These are phyloP conservation scores for Ditula angustiorana DNA, from an alignment of 2,888 invertebrate species.

Conservation along the genomic window DNA sequence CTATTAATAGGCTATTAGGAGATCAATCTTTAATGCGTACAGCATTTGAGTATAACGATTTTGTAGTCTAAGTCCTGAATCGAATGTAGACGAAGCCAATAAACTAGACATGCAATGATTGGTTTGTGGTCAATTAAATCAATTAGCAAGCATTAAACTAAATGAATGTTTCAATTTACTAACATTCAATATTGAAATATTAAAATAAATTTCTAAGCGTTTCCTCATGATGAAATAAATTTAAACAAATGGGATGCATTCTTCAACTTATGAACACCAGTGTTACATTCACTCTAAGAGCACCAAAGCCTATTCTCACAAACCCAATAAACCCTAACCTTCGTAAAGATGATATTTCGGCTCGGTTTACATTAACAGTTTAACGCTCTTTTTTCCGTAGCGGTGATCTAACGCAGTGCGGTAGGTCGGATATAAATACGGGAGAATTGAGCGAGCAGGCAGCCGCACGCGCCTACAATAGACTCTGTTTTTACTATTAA, in stretches of 20 bases:
- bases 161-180: no score
- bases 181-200: no score
- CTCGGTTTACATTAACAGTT: slow-evolving; percentile 26
- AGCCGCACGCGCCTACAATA: slow-evolving; percentile 66
- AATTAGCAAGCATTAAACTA: no score
- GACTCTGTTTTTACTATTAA: slow-evolving; percentile 50
- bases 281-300: neutral
- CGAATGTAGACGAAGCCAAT: no score
- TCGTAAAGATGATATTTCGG: slow-evolving; percentile 15
- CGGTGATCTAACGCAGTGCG: slow-evolving; percentile 53
- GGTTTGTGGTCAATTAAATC: no score
- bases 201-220: no score
- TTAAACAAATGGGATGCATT: neutral
- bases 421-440: slow-evolving; percentile 65
- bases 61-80: no score
- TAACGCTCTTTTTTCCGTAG: slow-evolving; percentile 6
- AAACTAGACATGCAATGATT: no score
- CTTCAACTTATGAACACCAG: neutral
- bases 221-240: no score
- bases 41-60: no score
- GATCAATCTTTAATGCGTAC: slow-evolving; percentile 13
- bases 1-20: slow-evolving; percentile 43
- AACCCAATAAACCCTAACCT: neutral
- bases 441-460: slow-evolving; percentile 57
- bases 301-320: neutral